Percentiles rank a stretch among this genome's conserved stretches.
These are phyloP conservation scores for Lepas anatifera DNA, from an alignment of 2,888 invertebrate genomes.

Conservation along the genomic window DNA sequence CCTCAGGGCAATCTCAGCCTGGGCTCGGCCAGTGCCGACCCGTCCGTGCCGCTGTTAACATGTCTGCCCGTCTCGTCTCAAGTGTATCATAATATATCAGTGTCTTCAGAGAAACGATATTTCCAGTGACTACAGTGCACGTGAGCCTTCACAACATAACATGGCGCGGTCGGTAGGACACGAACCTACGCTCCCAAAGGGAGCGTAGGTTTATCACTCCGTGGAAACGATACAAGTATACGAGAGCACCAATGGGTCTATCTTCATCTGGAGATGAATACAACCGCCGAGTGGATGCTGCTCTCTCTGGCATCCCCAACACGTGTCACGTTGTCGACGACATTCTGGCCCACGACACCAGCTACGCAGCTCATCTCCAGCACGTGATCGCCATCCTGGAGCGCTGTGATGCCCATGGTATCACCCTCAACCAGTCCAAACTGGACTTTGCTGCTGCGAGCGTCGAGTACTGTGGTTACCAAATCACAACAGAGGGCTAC, in stretches of 20 bases:
- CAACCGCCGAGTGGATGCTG: background rate
- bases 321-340: background rate
- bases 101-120: too few relatives aligned
- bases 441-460: background rate
- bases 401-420: background rate
- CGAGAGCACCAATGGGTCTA: background rate
- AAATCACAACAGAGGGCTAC: background rate
- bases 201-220: background rate
- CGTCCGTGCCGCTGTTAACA: too few relatives aligned
- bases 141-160: too few relatives aligned
- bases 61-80: too few relatives aligned
- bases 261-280: background rate
- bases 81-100: too few relatives aligned
- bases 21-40: too few relatives aligned
- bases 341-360: background rate
- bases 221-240: background rate
- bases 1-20: too few relatives aligned
- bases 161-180: too few relatives aligned
- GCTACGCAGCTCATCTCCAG: background rate
- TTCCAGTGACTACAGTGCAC: too few relatives aligned
- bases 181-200: too few relatives aligned
- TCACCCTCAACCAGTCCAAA: slow-evolving; percentile 7
- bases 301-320: background rate
- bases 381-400: background rate
- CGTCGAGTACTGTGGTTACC: slow-evolving; percentile 8